phyloP scores from a whole-genome alignment of 2,113 vertebrate genomes.

The Lagopus leucura region DNA sequence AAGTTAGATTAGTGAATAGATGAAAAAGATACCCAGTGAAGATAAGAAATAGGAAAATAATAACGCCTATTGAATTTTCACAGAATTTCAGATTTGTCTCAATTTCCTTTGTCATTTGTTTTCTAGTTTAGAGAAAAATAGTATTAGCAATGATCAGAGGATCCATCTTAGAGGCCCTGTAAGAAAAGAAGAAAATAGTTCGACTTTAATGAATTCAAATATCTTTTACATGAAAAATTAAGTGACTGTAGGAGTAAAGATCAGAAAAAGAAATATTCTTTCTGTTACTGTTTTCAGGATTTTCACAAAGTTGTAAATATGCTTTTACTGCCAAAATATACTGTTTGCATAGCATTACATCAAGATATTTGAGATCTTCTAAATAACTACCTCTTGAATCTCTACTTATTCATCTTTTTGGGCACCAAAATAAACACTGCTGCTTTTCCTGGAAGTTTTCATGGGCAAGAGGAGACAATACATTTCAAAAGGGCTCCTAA shows the following conservation, averaged over 20 bases:
- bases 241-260: background rate
- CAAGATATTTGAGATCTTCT: constrained; percentile 21
- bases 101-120: constrained; percentile 16
- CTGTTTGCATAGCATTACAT: background rate
- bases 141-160: constrained; percentile 46
- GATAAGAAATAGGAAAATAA: constrained; percentile 35
- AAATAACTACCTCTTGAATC: constrained; percentile 10
- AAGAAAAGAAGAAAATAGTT: background rate
- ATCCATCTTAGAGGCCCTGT: background rate
- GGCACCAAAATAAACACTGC: background rate
- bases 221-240: constrained; percentile 41
- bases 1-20: constrained; percentile 58
- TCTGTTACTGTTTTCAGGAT: background rate
- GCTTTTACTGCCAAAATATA: background rate
- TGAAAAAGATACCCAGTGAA: constrained; percentile 42
- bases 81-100: constrained; percentile 37
- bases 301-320: background rate
- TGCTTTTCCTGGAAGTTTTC: constrained; percentile 7
- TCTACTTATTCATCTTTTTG: background rate
- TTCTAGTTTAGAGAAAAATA: background rate
- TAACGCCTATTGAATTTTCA: constrained; percentile 46
- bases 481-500: background rate
- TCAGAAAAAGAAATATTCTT: background rate
- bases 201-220: background rate
- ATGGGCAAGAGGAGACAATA: background rate